Conservation (phyloP, 2,888 invertebrate genomes). For the Coelogynopora nodosa region DNA sequence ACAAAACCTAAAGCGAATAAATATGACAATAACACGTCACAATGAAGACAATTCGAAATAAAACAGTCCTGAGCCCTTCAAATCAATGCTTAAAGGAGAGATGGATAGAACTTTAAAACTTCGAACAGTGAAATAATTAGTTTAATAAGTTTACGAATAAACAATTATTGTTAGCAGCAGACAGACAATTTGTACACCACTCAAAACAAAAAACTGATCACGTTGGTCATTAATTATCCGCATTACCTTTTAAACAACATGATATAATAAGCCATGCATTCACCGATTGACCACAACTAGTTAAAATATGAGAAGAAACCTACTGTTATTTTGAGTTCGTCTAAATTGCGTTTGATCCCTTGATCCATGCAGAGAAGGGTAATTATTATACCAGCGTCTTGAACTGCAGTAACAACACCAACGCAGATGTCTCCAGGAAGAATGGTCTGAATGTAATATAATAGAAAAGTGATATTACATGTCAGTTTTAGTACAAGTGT, state of each 20-base stretch:
- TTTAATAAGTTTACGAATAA: too few species aligned
- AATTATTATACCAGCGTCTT: slow-evolving; percentile 63
- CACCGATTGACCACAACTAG: too few species aligned
- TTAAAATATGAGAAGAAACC: slow-evolving; percentile 55
- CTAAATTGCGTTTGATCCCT: slow-evolving; percentile 74
- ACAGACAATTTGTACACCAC: too few species aligned
- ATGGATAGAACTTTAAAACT: background rate
- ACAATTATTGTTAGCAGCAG: slow-evolving; percentile 42
- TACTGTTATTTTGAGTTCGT: slow-evolving; percentile 79
- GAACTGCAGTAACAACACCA: slow-evolving; percentile 58
- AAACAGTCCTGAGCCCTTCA: too few species aligned
- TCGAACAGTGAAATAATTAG: background rate
- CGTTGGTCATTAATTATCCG: background rate
- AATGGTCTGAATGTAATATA: slow-evolving; percentile 59
- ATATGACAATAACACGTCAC: background rate
- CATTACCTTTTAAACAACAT: too few species aligned
- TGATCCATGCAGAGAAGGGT: slow-evolving; percentile 80
- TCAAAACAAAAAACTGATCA: background rate
- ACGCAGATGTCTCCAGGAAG: slow-evolving; percentile 60
- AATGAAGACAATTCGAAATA: too few species aligned
- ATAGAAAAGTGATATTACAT: background rate
- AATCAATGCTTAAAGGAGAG: too few species aligned
- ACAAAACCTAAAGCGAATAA: background rate
- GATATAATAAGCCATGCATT: too few species aligned
- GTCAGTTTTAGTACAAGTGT: too few species aligned